Evolutionary conservation across 2,797 vertebrate genomes (phyloP).

Genomic region (Mastacembelus armatus): DNA sequence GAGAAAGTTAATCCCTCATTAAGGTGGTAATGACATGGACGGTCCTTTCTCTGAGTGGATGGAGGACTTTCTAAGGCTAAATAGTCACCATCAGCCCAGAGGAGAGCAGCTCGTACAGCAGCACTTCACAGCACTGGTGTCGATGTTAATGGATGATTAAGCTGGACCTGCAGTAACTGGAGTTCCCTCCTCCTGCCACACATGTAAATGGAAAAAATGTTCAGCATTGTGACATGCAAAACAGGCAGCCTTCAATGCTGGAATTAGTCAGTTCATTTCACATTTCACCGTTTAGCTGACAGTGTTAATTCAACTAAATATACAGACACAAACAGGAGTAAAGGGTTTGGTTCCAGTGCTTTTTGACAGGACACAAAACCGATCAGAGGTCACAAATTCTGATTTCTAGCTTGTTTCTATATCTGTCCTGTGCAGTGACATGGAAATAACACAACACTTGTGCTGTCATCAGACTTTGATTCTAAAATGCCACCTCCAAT

Average conservation of each 20-base stretch:
- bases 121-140: conserved; percentile 57
- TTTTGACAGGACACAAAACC: background rate
- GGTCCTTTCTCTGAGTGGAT: conserved; percentile 31
- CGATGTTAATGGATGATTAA: conserved; percentile 56
- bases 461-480: too few relatives aligned
- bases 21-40: conserved; percentile 69
- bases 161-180: conserved; percentile 13
- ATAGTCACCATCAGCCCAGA: conserved; percentile 28
- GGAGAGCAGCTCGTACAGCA: conserved; percentile 54
- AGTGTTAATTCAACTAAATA: conserved; percentile 3
- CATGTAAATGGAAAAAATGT: conserved; percentile 58
- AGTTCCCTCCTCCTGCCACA: conserved; percentile 30
- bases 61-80: conserved; percentile 21
- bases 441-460: too few relatives aligned
- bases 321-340: too few relatives aligned
- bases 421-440: too few relatives aligned
- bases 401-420: background rate
- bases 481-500: too few relatives aligned
- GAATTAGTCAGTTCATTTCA: conserved; percentile 31
- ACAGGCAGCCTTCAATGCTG: background rate
- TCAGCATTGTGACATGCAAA: conserved; percentile 40
- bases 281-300: conserved; percentile 13
- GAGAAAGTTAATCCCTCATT: conserved; percentile 77
- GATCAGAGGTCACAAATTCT: too few relatives aligned
- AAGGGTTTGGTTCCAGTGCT: background rate